Evolutionary conservation across 2,888 invertebrate species (phyloP), one percentile per base, ranked within the genome.

Genomic region (Cantharis lateralis): DNA sequence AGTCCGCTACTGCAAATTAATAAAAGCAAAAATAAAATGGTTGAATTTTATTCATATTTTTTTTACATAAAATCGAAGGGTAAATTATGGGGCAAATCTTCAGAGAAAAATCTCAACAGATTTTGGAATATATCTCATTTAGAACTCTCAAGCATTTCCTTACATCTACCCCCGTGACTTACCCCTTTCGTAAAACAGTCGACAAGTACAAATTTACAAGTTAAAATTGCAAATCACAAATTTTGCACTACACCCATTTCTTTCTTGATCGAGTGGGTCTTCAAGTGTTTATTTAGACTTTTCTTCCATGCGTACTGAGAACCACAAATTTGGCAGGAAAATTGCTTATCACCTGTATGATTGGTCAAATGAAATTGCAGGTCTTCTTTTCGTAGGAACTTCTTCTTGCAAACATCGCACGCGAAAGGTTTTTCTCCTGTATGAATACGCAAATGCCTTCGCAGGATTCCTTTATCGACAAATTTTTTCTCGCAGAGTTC

Each of bases 401-500:
- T 71, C 15, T 74, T 79, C 3, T 71, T 78, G 61, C 79, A 79
- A 26, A 74, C 72, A 32, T 79, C 78, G 63, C 79, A 79, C 11
- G 76, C 74, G 24, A 74, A 68, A 15, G 71, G 72, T 11, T 76
- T 63, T 70, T 76, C 16, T 20, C 70, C 63, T 88, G 89, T 79
- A 16, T 77, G 76, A 15, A 74, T 79, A 77, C 77, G 80, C 9
- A 70, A 73, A 78, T 87, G 87, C n/a, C 78, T 77, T 63, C 80
- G 84, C 62, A 86, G 77, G 15, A 82, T 77, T 3, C 90, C 90
- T 84, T 90, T 89, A 80, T 90, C 90, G 66, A 90, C 90, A 87
- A 91, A 91, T 48, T 90, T 90, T 10, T 20, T 20, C 70, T 89
- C 88, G 78, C 91, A 91, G 24, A 90, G 89, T 76, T 90, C 88